These are phyloP conservation scores for Cephalopholis sonnerati DNA, from an alignment of 2,113 vertebrate species.

Conservation along the genomic window DNA sequence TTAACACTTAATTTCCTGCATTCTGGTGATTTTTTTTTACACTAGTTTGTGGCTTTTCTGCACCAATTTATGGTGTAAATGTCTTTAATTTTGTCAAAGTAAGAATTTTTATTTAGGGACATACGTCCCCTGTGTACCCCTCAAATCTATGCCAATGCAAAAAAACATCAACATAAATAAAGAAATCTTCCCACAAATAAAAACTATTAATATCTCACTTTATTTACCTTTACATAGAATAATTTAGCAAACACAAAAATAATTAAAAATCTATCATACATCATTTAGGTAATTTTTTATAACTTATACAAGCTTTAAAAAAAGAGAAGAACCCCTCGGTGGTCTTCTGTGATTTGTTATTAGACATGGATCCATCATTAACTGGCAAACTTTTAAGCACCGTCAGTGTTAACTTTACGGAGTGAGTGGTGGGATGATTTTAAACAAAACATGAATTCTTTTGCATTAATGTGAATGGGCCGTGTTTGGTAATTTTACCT, in stretches of 20 bases:
- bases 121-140: too few species aligned
- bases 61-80: too few species aligned
- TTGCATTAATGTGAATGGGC: background rate
- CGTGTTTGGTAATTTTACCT: background rate
- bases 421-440: background rate
- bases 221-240: constrained; percentile 60
- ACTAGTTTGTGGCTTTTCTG: too few species aligned
- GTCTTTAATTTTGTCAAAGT: too few species aligned
- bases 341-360: background rate
- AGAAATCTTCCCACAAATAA: background rate
- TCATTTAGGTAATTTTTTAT: constrained; percentile 18
- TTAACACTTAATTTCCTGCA: too few species aligned
- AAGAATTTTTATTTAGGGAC: too few species aligned
- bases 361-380: background rate
- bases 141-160: too few species aligned
- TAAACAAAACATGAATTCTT: background rate
- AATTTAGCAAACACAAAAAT: constrained; percentile 62
- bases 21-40: too few species aligned
- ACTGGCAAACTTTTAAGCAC: background rate
- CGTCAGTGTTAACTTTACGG: background rate
- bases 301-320: constrained; percentile 5
- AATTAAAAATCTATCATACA: constrained; percentile 35
- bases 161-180: background rate
- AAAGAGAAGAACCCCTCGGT: background rate
- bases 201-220: constrained; percentile 44